Percentiles rank a stretch among this genome's conserved stretches.
These are phyloP conservation scores for Microctonus hyperodae DNA, from an alignment of 2,888 invertebrate species.

Conservation along the genomic window DNA sequence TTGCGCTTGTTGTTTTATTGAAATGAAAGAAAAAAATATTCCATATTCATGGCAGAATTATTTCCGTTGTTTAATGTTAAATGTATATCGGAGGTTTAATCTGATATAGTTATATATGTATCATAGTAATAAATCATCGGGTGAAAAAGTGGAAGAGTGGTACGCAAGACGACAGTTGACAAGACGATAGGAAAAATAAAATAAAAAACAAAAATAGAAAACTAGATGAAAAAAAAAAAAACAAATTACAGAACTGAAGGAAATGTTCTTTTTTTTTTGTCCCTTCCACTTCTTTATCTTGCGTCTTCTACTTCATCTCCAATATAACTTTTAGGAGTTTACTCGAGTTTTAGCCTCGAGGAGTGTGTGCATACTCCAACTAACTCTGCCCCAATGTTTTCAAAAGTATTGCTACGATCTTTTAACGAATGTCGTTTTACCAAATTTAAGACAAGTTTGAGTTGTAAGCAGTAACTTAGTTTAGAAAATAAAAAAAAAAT, in stretches of 20 bases:
- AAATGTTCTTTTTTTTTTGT: background rate
- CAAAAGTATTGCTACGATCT: conserved; percentile 1
- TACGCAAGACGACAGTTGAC: background rate
- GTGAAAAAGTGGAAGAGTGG: background rate
- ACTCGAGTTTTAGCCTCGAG: conserved; percentile 1
- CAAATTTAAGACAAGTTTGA: background rate
- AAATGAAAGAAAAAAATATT: no score
- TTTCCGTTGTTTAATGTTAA: no score
- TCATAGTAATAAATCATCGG: background rate
- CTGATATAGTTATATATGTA: conserved; percentile 5
- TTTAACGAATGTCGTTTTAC: conserved; percentile 2
- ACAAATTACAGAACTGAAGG: background rate
- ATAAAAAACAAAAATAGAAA: background rate
- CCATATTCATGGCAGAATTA: no score
- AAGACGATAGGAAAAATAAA: background rate
- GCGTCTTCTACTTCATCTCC: background rate
- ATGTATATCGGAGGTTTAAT: no score
- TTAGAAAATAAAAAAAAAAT: background rate
- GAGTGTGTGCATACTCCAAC: conserved; percentile 4
- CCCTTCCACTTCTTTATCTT: background rate
- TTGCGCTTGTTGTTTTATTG: background rate
- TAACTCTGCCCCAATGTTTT: conserved; percentile 6
- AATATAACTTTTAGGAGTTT: conserved; percentile 6
- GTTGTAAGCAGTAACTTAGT: background rate
- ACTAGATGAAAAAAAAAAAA: background rate